Evolutionary conservation across 2,113 vertebrate genomes (phyloP).

Genomic region (Lamprotornis superbus): DNA sequence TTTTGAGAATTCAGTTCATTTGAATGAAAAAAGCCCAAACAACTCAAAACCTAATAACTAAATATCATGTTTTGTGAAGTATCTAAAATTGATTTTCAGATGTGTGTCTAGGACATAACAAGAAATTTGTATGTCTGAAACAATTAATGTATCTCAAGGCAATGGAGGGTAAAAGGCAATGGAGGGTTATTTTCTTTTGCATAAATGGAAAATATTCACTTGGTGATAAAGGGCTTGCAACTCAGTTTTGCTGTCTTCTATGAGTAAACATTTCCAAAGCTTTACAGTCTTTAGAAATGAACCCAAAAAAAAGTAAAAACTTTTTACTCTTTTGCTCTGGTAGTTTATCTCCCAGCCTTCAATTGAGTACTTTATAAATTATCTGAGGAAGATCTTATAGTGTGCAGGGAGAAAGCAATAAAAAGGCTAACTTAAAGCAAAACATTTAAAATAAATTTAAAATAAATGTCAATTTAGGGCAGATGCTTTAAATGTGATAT

Average conservation of each 20-base stretch:
- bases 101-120: background rate
- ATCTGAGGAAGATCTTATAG: background rate
- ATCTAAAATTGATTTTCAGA: background rate
- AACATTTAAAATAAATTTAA: constrained; percentile 6
- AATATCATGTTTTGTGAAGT: background rate
- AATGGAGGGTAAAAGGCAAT: background rate
- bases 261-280: background rate
- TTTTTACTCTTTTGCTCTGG: background rate
- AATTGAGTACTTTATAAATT: background rate
- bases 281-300: background rate
- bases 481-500: background rate
- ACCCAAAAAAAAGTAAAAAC: background rate
- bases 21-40: background rate
- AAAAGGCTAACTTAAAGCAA: background rate
- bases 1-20: background rate
- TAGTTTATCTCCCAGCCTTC: background rate
- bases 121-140: background rate
- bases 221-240: background rate
- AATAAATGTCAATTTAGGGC: background rate
- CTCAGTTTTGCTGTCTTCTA: background rate
- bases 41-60: background rate
- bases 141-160: background rate
- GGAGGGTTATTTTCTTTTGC: background rate
- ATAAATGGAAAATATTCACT: background rate
- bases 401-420: background rate